Evolutionary conservation across 2,113 vertebrate genomes (phyloP).

Genomic region (Spermophilus dauricus): DNA sequence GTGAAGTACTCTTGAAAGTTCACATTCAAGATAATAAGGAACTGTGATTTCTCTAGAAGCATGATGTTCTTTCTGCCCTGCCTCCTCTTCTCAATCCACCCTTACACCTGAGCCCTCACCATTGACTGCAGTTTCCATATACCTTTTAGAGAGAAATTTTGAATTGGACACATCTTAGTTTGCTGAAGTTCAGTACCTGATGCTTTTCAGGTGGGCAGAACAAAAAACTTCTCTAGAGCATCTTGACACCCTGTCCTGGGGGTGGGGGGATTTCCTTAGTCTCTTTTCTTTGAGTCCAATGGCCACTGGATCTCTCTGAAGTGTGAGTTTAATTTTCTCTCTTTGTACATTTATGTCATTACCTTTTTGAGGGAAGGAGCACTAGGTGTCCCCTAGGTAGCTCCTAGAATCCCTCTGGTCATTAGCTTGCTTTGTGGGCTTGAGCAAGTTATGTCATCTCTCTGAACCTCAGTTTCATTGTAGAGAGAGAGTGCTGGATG

Average conservation of each 20-base stretch:
- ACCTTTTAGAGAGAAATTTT: slow-evolving; percentile 34
- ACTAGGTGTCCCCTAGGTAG: neutral
- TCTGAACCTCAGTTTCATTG: neutral
- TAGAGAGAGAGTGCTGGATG: neutral
- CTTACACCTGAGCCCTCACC: neutral
- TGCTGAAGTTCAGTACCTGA: neutral
- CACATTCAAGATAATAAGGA: neutral
- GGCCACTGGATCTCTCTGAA: neutral
- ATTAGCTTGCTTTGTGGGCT: neutral
- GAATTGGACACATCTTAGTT: neutral
- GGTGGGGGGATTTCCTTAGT: neutral
- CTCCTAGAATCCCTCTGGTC: neutral
- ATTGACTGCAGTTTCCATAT: neutral
- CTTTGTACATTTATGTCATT: neutral
- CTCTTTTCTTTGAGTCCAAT: neutral
- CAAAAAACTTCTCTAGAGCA: neutral
- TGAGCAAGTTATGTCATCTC: neutral
- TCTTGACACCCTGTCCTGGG: neutral
- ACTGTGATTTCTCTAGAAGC: slow-evolving; percentile 1
- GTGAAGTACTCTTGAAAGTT: slow-evolving; percentile 1
- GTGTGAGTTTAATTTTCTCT: neutral
- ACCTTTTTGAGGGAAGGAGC: neutral
- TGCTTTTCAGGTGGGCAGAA: slow-evolving; percentile 24
- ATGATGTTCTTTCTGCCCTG: neutral
- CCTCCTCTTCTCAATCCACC: neutral